Percentiles rank a stretch among this genome's conserved stretches.
These are phyloP conservation scores for Molossus alvarezi DNA, from an alignment of 2,797 vertebrate species.

Conservation along the genomic window DNA sequence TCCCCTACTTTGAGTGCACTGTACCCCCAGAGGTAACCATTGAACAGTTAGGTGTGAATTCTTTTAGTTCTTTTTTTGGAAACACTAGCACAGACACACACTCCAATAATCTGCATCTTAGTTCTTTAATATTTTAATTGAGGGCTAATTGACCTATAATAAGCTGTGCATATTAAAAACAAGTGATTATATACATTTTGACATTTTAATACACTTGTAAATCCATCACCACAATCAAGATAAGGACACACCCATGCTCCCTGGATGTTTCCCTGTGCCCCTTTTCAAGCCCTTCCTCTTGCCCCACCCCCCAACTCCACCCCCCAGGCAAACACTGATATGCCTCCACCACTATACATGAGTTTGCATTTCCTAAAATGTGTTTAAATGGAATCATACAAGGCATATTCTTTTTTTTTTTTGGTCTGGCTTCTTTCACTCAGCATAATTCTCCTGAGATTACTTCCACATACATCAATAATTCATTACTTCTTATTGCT, in stretches of 20 bases:
- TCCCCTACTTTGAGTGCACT: neutral
- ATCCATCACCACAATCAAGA: neutral
- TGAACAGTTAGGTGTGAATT: neutral
- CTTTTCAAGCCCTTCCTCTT: neutral
- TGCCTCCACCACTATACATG: neutral
- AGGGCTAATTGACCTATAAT: neutral
- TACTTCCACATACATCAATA: neutral
- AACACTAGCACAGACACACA: neutral
- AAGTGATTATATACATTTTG: neutral
- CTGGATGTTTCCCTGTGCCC: neutral
- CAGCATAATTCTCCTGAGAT: neutral
- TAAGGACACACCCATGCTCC: neutral
- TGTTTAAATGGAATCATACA: neutral
- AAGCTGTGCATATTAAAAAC: neutral
- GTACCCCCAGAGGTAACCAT: neutral
- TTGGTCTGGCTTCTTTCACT: neutral
- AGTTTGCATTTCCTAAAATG: neutral
- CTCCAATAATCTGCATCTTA: neutral
- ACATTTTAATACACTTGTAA: neutral
- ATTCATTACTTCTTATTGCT: neutral
- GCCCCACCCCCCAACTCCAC: too few relatives aligned
- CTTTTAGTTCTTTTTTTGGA: neutral
- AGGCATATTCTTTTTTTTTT: neutral
- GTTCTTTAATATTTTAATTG: neutral
- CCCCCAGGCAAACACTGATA: neutral